These are phyloP conservation scores for Mastomys natalensis DNA, from an alignment of 2,113 vertebrate genomes.

Conservation along the genomic window DNA sequence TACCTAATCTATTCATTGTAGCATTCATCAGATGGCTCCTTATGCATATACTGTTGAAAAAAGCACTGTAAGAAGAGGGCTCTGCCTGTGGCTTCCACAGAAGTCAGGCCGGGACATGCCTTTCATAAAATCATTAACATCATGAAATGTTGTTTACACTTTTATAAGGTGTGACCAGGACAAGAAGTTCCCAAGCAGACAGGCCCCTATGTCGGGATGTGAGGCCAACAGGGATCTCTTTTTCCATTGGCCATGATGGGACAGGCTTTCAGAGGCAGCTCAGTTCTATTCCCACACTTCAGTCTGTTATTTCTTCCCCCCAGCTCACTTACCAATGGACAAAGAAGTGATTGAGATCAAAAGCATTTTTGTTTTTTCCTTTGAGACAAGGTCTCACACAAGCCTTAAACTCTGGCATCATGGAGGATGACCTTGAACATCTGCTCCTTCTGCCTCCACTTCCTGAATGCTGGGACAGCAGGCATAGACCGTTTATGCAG, in stretches of 20 bases:
- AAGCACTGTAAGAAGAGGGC: background rate
- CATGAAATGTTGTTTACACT: background rate
- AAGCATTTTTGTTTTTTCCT: no score
- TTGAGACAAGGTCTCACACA: background rate
- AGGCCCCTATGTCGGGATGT: background rate
- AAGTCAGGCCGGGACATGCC: background rate
- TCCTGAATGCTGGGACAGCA: background rate
- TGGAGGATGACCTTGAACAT: background rate
- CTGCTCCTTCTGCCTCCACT: background rate
- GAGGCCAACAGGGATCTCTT: background rate
- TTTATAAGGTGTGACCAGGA: slow-evolving; percentile 2
- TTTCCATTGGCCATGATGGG: background rate
- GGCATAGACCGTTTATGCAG: background rate
- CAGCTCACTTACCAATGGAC: background rate
- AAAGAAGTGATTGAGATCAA: slow-evolving; percentile 30
- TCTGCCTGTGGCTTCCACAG: background rate
- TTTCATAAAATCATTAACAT: slow-evolving; percentile 20
- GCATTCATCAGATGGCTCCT: background rate
- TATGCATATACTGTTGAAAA: background rate
- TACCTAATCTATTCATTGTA: background rate
- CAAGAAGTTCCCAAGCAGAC: background rate
- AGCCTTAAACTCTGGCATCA: background rate
- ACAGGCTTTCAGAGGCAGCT: slow-evolving; percentile 4
- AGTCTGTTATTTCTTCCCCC: background rate
- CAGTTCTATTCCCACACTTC: background rate